Evolutionary conservation across 2,113 vertebrate species (phyloP).

Genomic region (Struthidea cinerea): DNA sequence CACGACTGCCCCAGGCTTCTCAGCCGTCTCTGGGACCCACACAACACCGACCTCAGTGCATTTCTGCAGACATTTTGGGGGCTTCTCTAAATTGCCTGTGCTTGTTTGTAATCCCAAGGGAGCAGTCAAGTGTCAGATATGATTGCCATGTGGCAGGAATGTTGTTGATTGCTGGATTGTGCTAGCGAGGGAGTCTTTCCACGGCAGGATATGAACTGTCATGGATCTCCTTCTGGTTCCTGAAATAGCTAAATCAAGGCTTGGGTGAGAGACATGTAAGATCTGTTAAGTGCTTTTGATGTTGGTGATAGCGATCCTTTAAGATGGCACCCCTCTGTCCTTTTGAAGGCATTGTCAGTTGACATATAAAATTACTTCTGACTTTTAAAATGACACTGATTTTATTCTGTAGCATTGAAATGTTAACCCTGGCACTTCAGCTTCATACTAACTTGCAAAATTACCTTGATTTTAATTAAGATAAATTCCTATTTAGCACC

Average conservation of each 20-base stretch:
- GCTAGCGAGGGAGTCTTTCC: neutral
- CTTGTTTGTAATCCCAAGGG: neutral
- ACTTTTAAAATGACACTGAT: neutral
- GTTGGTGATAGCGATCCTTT: neutral
- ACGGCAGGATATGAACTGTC: neutral
- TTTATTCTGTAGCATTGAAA: neutral
- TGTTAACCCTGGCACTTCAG: constrained; percentile 12
- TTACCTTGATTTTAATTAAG: constrained; percentile 59
- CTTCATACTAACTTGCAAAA: neutral
- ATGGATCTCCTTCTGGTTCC: neutral
- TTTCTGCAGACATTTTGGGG: neutral
- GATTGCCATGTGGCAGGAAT: neutral
- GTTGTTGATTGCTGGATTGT: neutral
- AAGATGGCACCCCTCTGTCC: neutral
- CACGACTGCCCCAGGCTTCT: neutral
- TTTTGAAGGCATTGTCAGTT: neutral
- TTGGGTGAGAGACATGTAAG: neutral
- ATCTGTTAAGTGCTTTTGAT: neutral
- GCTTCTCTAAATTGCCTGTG: neutral
- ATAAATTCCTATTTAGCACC: constrained; percentile 18
- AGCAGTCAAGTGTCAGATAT: fast-evolving
- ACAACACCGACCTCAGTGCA: too few relatives aligned
- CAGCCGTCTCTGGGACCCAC: neutral
- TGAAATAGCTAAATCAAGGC: neutral
- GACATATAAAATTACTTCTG: neutral